Conservation (phyloP, 2,888 invertebrate species). For the Dioctria rufipes region DNA sequence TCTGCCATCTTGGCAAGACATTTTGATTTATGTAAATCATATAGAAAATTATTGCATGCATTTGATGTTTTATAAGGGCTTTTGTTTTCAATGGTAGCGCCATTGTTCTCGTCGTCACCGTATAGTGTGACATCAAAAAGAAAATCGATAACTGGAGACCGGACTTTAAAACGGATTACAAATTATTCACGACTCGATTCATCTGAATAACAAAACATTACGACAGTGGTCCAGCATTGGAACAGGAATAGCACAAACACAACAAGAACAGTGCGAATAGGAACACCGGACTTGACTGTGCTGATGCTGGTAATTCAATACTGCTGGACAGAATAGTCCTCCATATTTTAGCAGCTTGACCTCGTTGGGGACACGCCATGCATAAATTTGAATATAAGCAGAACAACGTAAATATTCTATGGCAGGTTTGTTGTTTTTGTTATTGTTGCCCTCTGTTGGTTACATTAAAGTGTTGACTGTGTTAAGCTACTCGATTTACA, state of each 20-base stretch:
- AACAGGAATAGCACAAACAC: constrained; percentile 21
- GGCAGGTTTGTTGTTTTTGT: background rate
- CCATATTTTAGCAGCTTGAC: constrained; percentile 36
- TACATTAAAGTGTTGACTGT: background rate
- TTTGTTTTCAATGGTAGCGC: background rate
- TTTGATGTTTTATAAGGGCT: background rate
- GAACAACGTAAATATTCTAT: constrained; percentile 1
- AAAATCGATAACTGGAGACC: constrained; percentile 25
- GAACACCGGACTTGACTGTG: too few species aligned
- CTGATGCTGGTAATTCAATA: background rate
- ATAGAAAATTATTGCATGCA: background rate
- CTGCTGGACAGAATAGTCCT: constrained; percentile 18
- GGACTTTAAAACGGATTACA: constrained; percentile 25
- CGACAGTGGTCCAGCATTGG: constrained; percentile 20
- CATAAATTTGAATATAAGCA: constrained; percentile 35
- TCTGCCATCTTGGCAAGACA: background rate
- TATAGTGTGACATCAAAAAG: constrained; percentile 9
- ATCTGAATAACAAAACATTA: constrained; percentile 42
- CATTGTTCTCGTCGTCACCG: background rate
- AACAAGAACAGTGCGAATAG: constrained; percentile 14
- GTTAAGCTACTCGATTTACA: background rate
- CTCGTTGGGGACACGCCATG: constrained; percentile 24
- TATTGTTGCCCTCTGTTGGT: background rate
- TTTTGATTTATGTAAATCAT: background rate
- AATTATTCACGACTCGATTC: constrained; percentile 40